Evolutionary conservation across 2,888 invertebrate species (phyloP).

Genomic region (Chloroclysta siterata): DNA sequence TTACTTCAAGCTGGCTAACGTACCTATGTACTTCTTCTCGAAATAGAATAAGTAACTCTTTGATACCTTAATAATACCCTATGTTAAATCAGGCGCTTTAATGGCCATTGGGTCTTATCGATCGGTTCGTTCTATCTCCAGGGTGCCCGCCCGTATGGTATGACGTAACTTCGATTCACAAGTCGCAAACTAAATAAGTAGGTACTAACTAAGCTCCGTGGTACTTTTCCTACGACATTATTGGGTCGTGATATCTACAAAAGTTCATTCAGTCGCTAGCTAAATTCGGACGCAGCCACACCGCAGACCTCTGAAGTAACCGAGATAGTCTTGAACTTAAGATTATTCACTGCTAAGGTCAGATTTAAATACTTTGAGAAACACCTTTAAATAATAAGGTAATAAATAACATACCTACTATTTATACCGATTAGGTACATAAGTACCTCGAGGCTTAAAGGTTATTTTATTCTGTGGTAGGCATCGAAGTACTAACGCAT

Average conservation of each 20-base stretch:
- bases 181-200: constrained; percentile 12
- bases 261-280: constrained; percentile 50
- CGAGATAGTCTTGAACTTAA: constrained; percentile 20
- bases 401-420: too few relatives aligned
- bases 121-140: constrained; percentile 29
- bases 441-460: too few relatives aligned
- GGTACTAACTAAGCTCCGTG: constrained; percentile 17
- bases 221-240: constrained; percentile 55
- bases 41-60: too few relatives aligned
- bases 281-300: constrained; percentile 56
- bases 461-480: background rate
- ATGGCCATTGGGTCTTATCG: constrained; percentile 9
- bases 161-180: constrained; percentile 47
- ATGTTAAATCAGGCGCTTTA: constrained; percentile 1
- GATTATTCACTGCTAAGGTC: constrained; percentile 31
- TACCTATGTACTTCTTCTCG: too few relatives aligned
- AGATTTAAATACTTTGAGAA: constrained; percentile 16
- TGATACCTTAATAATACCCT: too few relatives aligned
- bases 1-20: too few relatives aligned
- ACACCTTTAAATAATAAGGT: background rate
- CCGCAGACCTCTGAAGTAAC: constrained; percentile 20
- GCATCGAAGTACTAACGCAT: too few relatives aligned
- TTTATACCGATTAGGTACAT: too few relatives aligned
- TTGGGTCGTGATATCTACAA: constrained; percentile 17
- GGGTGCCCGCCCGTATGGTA: constrained; percentile 31